phyloP scores from a whole-genome alignment of 2,797 vertebrate genomes.

The Syngnathus acus region DNA sequence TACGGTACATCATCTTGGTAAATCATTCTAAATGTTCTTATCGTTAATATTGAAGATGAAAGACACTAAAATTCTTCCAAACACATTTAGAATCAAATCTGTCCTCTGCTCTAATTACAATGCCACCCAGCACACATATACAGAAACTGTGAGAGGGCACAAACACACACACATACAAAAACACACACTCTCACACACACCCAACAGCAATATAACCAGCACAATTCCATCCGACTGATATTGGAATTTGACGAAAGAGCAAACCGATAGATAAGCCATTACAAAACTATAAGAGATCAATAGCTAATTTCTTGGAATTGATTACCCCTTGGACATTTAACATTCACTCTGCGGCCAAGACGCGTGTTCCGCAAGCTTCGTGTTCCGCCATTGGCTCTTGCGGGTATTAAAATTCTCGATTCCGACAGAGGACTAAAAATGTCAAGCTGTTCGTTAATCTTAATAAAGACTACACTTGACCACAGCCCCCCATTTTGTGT shows the following conservation, averaged over 20 bases:
- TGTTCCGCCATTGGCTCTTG: constrained; percentile 71
- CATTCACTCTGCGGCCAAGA: constrained; percentile 79
- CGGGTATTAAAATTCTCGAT: constrained; percentile 86
- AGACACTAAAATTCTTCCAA: constrained; percentile 53
- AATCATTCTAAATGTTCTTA: no score
- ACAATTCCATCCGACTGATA: constrained; percentile 83
- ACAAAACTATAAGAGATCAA: constrained; percentile 92
- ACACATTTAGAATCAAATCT: constrained; percentile 68
- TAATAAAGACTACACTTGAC: constrained; percentile 76
- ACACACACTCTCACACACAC: constrained; percentile 20
- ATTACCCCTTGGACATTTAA: constrained; percentile 93
- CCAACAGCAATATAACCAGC: constrained; percentile 66
- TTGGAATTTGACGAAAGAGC: constrained; percentile 92
- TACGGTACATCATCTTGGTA: no score
- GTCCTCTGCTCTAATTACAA: constrained; percentile 83
- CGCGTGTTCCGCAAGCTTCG: constrained; percentile 70
- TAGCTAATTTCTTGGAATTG: constrained; percentile 96
- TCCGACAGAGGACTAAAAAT: constrained; percentile 81
- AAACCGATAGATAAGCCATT: constrained; percentile 94
- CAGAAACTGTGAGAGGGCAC: constrained; percentile 11
- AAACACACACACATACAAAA: constrained; percentile 1
- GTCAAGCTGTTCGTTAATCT: constrained; percentile 85
- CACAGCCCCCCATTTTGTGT: constrained; percentile 46
- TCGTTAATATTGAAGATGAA: constrained; percentile 17
- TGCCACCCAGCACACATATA: constrained; percentile 29